Base-by-base conservation (phyloP, 2,888 invertebrate genomes). In the Perithous albicinctus region DNA sequence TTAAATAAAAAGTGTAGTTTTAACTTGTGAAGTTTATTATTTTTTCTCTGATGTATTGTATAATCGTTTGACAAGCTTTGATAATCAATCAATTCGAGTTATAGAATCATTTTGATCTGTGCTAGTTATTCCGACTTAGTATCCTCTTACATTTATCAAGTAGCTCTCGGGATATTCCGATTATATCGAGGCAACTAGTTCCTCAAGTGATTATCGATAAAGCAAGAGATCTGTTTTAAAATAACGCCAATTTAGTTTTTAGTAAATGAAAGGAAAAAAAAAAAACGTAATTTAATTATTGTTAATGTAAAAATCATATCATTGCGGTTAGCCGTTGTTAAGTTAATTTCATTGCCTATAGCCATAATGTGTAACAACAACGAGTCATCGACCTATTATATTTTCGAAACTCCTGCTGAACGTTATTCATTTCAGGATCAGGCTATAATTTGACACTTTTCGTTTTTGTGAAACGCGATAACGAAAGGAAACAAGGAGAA, bases 241-340 rank as follows among this genome's bases (percentile, higher is more conserved):
- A 20, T 29, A 79, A 69, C 23, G 29, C 59, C 29, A 64, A 46
- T 29, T 41, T 67, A 38, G 56, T 26, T 59, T 48, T 67, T 82
- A 80, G 83, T 84, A 70, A 29, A 43, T n/a, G n/a, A n/a, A n/a
- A n/a, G n/a, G n/a, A n/a, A n/a, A n/a, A n/a, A 43, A 81, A 83
- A 73, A 12, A 41, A 48, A 67, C 74, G 80, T 91, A 88, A 89
- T 89, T 90, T 90, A 87, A 88, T 90, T 90, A 87, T 87, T 84
- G 86, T 89, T 89, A 87, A 83, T 86, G 85, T 85, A 70, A 66
- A 56, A 86, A 89, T 85, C 90, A 91, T 91, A 91, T 90, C 90
- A 90, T 89, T 91, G 89, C 83, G 64, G 73, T 89, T 88, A 89
- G 86, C 80, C 85, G 79, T 87, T 86, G 87, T 90, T 88, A 79